Base-by-base conservation (phyloP, 1,140 invertebrate species). In the Stegodyphus mimosarum region DNA sequence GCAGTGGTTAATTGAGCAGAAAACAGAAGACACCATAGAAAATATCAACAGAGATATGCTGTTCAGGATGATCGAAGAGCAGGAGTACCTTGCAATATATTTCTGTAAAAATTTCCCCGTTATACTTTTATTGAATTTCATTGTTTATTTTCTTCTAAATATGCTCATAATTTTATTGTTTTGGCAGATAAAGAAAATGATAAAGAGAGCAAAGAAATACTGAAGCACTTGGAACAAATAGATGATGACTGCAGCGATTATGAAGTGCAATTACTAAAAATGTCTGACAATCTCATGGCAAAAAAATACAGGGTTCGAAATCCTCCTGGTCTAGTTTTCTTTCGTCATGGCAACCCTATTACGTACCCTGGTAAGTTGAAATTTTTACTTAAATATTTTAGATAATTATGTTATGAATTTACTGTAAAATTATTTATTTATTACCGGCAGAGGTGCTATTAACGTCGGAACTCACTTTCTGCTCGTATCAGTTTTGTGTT, bases 241-340 rank as follows among this genome's bases (percentile, higher is more conserved):
- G 96, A 97, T 88, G 96, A 97, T 88, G 96, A 98, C 91, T 96
- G 96, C n/a, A 91, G 94, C 0, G 95, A 97, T 90, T 98, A 96
- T 90, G 96, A 96, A 74, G 97, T 98, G 86, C 95, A 96, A 91
- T 94, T 98, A 77, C 95, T 96, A 0, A 96, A 97, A 91, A 96
- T 96, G 91, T 94, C 93, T 88, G 96, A 98, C 91, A 92, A 94
- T 33, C 89, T 98, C 48, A 98, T 98, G 95, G 96, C 96, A 1
- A 98, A 98, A 90, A 98, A 98, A 89, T 97, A 96, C 90, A 96
- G 96, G 2, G 96, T 94, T 89, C 92, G 96, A 87, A 95, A 96
- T 89, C 95, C 95, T 49, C 96, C 96, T 0, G 96, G 96, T 0
- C 94, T 98, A 1, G 96, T 95, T 7, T 97, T 97, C 89, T 98